These are phyloP conservation scores for Atta cephalotes DNA, from an alignment of 1,140 invertebrate genomes.

Conservation along the genomic window DNA sequence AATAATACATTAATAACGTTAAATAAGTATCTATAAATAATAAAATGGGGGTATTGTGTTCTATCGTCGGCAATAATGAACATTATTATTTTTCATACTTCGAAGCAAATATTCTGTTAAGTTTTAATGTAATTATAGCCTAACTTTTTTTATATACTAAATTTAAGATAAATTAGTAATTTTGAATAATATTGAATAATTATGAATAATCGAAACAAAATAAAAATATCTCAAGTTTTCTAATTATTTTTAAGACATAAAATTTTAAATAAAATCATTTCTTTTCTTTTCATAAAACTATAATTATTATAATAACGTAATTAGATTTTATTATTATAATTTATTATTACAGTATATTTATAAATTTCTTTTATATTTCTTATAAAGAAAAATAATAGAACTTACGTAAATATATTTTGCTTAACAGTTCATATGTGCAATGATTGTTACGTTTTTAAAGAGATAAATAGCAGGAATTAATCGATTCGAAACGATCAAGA, in stretches of 20 bases:
- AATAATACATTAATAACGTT: slow-evolving; percentile 27
- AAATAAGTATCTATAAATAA: slow-evolving; percentile 2
- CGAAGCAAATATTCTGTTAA: slow-evolving; percentile 2
- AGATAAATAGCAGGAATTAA: slow-evolving; percentile 32
- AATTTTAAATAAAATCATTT: not conserved
- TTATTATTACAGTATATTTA: not conserved
- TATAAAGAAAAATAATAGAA: not conserved
- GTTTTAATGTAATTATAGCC: not conserved
- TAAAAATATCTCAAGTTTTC: not conserved
- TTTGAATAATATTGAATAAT: not conserved
- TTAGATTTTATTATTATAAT: not conserved
- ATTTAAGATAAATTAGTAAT: not conserved
- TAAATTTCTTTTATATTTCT: slow-evolving; percentile 8
- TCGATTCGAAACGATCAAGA: not conserved
- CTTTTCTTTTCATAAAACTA: not conserved
- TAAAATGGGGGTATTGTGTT: not conserved
- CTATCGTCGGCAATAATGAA: not conserved
- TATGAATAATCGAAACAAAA: not conserved
- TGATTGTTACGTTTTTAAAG: not conserved
- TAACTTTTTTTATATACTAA: not conserved
- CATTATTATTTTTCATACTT: not conserved
- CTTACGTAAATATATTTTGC: not conserved
- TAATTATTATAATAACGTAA: not conserved
- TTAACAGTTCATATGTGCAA: slow-evolving; percentile 1
- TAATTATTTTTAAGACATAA: not conserved